These are phyloP conservation scores for Euwallacea fornicatus DNA, from an alignment of 1,140 invertebrate genomes.

Conservation along the genomic window DNA sequence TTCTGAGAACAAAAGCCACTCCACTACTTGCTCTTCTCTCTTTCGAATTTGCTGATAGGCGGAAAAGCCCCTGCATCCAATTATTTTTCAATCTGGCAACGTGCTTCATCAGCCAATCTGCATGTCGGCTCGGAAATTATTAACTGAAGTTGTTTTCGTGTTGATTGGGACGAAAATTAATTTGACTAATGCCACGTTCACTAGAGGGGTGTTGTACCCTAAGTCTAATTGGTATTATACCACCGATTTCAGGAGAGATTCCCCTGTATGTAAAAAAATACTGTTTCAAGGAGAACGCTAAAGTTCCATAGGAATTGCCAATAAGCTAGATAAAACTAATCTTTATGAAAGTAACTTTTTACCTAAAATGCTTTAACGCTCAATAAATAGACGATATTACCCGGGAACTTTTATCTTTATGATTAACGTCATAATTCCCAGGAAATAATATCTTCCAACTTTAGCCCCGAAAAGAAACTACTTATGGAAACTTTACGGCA, in stretches of 20 bases:
- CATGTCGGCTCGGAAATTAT: slow-evolving; percentile 13
- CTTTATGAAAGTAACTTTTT: slow-evolving; percentile 23
- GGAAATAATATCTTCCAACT: slow-evolving; percentile 33
- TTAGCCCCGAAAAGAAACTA: slow-evolving; percentile 30
- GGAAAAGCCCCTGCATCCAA: slow-evolving; percentile 25
- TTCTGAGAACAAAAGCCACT: slow-evolving; percentile 26
- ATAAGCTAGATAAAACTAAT: slow-evolving; percentile 21
- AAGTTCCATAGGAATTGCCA: neutral
- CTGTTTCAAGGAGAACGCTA: no score
- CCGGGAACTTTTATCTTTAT: slow-evolving; percentile 30
- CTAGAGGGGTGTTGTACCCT: neutral
- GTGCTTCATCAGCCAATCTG: slow-evolving; percentile 28
- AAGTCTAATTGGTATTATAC: no score
- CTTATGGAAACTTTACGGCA: slow-evolving; percentile 27
- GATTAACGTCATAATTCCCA: slow-evolving; percentile 32
- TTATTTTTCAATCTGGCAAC: slow-evolving; percentile 31
- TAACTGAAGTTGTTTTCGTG: slow-evolving; percentile 20
- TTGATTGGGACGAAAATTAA: slow-evolving; percentile 18
- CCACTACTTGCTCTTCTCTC: neutral
- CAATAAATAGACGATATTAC: slow-evolving; percentile 31
- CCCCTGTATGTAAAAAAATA: no score
- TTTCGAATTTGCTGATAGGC: slow-evolving; percentile 22
- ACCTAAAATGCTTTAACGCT: slow-evolving; percentile 22
- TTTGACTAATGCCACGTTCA: neutral
- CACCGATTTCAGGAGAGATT: no score